Conservation (phyloP, 2,888 invertebrate species). For the Torymus tubicola region DNA sequence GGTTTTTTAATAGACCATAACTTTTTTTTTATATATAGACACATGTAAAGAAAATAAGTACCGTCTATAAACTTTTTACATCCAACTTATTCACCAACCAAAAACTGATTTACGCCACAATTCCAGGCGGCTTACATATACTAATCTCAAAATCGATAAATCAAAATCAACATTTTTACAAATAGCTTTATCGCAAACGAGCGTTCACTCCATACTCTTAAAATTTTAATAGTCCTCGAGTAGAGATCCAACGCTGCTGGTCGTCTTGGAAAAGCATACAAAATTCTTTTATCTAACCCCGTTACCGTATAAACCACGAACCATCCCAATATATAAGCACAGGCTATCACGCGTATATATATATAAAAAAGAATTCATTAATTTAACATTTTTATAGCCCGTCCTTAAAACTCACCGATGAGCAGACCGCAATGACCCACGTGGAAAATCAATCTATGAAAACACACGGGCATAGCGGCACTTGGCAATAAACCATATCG, state of each 20-base stretch:
- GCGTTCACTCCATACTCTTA: not conserved
- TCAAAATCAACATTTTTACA: slow-evolving; percentile 21
- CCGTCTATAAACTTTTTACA: too few species aligned
- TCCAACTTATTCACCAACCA: not conserved
- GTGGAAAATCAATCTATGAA: slow-evolving; percentile 32
- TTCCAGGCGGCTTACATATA: not conserved
- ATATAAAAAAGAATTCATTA: slow-evolving; percentile 43
- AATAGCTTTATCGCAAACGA: slow-evolving; percentile 18
- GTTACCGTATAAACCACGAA: slow-evolving; percentile 14
- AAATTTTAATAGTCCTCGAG: not conserved
- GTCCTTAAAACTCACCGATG: not conserved
- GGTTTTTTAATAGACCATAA: too few species aligned
- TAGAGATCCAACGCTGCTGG: too few species aligned
- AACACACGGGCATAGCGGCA: slow-evolving; percentile 23
- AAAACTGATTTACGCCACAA: not conserved
- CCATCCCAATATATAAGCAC: not conserved
- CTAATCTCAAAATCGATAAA: not conserved
- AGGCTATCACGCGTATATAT: too few species aligned
- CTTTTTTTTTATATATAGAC: too few species aligned
- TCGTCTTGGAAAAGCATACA: not conserved
- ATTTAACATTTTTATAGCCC: slow-evolving; percentile 42
- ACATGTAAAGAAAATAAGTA: too few species aligned
- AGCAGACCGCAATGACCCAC: not conserved
- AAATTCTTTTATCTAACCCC: slow-evolving; percentile 3
- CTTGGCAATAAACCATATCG: slow-evolving; percentile 47